Base-by-base conservation (phyloP, 2,888 invertebrate species). In the Bombylius major region DNA sequence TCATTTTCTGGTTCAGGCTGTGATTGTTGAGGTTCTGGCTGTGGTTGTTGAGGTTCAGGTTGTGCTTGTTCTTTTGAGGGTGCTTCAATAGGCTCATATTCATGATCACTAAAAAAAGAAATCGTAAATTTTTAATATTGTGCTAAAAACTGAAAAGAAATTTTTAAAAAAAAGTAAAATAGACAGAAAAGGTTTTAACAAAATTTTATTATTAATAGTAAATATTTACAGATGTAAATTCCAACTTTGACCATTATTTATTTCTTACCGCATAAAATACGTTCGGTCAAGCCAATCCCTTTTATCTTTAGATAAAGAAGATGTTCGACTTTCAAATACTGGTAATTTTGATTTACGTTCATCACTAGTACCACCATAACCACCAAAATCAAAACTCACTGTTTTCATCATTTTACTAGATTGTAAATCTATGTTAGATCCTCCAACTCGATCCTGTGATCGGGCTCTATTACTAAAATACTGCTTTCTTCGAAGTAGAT, bases 21-120 rank as follows among this genome's bases (percentile, higher is more conserved):
- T 45, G 5, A 8, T 14, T 45, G 45, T 5, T 5, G 5, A 5
- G 45, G 8, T 45, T 45, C 45, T 3, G 13, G 4, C 5, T n/a
- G 11, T 45, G 5, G 14, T 14, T 45, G 45, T 5, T 5, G 5
- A 5, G 6, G 5, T 14, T 5, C 12, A 7, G 14, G 11, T 5
- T 42, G 11, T 42, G 39, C 4, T 11, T 42, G 8, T 11, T 42
- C 39, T 1, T 42, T 11, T 11, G 39, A 11, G 4, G 39, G n/a
- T 66, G 85, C 84, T 70, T 86, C 87, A 72, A 92, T 86, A 65
- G 89, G 88, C 79, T 92, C 92, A 78, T 92, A 92, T 76, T 91
- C 89, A 82, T 92, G 91, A 80, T 91, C 91, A 81, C 91, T 92
- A 79, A 65, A 82, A 69, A 61, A 62, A 62, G 54, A 39, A 50